Percentiles rank a stretch among this genome's conserved stretches.
Evolutionary conservation across 1,140 invertebrate species (phyloP).

Genomic region (Lethrus apterus): DNA sequence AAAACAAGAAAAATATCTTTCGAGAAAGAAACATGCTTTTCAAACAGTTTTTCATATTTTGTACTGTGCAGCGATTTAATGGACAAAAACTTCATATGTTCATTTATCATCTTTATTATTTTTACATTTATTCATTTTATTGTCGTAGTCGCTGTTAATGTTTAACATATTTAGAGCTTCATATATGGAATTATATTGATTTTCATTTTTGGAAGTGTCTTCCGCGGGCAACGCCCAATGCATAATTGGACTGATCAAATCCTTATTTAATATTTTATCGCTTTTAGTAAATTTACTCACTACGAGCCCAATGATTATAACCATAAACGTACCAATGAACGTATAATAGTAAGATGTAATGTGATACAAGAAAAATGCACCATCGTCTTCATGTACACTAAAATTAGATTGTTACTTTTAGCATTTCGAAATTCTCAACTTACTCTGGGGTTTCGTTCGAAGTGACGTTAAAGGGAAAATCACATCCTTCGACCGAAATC

Average conservation of each 20-base stretch:
- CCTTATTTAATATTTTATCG: constrained; percentile 24
- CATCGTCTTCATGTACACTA: constrained; percentile 3
- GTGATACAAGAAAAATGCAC: constrained; percentile 26
- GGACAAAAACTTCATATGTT: too few relatives aligned
- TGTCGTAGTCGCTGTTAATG: background rate
- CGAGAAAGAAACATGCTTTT: too few relatives aligned
- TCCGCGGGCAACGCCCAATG: constrained; percentile 23
- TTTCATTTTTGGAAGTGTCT: background rate
- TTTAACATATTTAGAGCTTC: constrained; percentile 5
- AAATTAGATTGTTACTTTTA: too few relatives aligned
- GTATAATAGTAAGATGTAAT: constrained; percentile 36
- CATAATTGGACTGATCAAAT: constrained; percentile 30
- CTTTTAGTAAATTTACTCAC: constrained; percentile 33
- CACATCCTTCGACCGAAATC: constrained; percentile 10
- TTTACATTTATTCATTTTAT: too few relatives aligned
- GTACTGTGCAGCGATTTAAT: too few relatives aligned
- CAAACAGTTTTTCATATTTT: too few relatives aligned
- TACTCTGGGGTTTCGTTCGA: too few relatives aligned
- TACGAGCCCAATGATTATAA: constrained; percentile 27
- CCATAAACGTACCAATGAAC: constrained; percentile 25
- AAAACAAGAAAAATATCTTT: too few relatives aligned
- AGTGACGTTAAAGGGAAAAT: too few relatives aligned
- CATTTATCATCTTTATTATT: too few relatives aligned
- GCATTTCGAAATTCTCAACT: background rate
- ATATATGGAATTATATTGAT: background rate